Evolutionary conservation across 2,113 vertebrate genomes (phyloP).

Genomic region (Sander lucioperca): DNA sequence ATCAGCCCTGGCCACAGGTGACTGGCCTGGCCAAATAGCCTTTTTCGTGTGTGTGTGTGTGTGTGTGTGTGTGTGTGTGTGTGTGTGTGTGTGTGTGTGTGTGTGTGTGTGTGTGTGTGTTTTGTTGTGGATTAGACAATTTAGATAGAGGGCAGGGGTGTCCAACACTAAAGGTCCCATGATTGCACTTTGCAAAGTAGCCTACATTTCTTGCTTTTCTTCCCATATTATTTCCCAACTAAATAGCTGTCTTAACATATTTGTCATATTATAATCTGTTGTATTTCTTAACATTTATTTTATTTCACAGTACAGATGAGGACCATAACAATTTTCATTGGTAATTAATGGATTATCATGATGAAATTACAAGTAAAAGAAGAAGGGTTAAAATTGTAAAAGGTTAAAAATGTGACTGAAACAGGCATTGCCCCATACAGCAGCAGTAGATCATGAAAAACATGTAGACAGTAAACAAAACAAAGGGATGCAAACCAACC

Average conservation of each 20-base stretch:
- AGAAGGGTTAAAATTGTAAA: background rate
- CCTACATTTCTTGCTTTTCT: background rate
- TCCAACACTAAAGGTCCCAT: constrained; percentile 7
- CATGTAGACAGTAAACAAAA: background rate
- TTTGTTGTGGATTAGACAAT: constrained; percentile 35
- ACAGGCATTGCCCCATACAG: background rate
- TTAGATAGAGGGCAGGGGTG: constrained; percentile 38
- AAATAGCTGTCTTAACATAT: background rate
- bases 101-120: constrained; percentile 28
- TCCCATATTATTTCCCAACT: background rate
- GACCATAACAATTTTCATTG: background rate
- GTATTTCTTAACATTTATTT: background rate
- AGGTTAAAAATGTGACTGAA: background rate
- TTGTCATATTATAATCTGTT: background rate
- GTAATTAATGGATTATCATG: background rate
- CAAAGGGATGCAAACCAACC: background rate
- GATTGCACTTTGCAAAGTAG: constrained; percentile 22
- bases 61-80: constrained; percentile 33
- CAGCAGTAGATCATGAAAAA: background rate
- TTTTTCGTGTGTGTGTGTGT: constrained; percentile 28
- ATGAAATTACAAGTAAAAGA: background rate
- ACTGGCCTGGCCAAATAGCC: constrained; percentile 76
- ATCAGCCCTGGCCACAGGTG: constrained; percentile 72
- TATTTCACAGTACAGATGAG: background rate
- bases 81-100: constrained; percentile 27